These are phyloP conservation scores for Aplocera efformata DNA, from an alignment of 2,888 invertebrate genomes.

Conservation along the genomic window DNA sequence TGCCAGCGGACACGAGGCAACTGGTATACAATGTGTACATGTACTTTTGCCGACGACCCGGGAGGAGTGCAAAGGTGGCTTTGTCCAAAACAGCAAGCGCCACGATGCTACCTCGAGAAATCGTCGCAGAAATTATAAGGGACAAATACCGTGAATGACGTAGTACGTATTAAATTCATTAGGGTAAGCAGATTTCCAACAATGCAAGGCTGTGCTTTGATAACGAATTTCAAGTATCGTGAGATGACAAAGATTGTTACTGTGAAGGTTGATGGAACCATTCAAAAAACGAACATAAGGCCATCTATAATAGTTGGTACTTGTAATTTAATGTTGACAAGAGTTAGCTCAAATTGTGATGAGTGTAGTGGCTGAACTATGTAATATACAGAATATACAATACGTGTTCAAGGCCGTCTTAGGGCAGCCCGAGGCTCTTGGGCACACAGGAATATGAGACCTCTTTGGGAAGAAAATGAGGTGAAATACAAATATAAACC, in stretches of 20 bases:
- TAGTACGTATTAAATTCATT: conserved; percentile 4
- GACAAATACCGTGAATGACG: conserved; percentile 54
- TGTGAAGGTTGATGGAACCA: conserved; percentile 3
- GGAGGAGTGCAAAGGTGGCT: conserved; percentile 61
- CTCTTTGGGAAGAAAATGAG: no score
- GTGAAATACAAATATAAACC: no score
- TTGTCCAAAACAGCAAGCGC: conserved; percentile 68
- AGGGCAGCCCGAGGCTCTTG: no score
- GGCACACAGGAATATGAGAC: no score
- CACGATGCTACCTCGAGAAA: conserved; percentile 70
- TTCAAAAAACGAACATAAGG: no score
- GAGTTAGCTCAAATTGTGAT: no score
- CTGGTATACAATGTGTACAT: conserved; percentile 73
- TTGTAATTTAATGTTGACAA: no score
- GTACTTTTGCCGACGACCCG: conserved; percentile 68
- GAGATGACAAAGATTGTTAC: conserved; percentile 1
- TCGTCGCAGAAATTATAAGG: conserved; percentile 69
- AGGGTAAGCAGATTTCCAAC: not conserved
- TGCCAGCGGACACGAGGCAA: conserved; percentile 71
- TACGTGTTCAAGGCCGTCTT: no score
- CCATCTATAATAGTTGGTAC: no score
- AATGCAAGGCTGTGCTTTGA: conserved; percentile 2
- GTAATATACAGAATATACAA: no score
- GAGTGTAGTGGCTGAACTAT: no score
- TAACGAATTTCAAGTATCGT: not conserved